Evolutionary conservation across 2,113 vertebrate species (phyloP).

Genomic region (Brienomyrus longianalis): DNA sequence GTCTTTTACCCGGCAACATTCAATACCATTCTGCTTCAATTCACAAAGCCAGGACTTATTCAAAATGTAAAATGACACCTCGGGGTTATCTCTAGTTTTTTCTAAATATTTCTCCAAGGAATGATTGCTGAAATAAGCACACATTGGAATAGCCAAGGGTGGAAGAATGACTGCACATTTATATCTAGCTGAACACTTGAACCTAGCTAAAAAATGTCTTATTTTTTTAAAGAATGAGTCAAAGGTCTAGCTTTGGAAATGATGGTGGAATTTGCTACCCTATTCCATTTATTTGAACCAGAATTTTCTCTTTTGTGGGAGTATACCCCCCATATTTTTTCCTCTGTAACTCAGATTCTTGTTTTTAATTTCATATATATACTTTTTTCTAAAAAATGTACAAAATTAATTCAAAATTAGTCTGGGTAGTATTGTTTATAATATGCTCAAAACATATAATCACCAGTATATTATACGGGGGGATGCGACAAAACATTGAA

Average conservation of each 20-base stretch:
- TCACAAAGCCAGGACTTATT: neutral
- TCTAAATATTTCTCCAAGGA: neutral
- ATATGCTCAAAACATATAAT: neutral
- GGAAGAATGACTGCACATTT: neutral
- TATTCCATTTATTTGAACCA: neutral
- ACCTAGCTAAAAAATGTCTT: neutral
- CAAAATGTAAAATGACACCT: conserved; percentile 1
- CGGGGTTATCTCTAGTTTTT: neutral
- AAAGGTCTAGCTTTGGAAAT: neutral
- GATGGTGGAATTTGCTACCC: neutral
- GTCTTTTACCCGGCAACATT: neutral
- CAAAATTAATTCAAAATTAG: neutral
- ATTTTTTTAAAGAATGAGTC: neutral
- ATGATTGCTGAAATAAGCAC: neutral
- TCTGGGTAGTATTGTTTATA: neutral
- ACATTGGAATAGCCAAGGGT: neutral
- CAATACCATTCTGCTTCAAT: neutral
- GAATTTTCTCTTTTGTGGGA: neutral
- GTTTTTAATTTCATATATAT: neutral
- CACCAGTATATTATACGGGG: neutral
- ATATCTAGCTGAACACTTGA: neutral
- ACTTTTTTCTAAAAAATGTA: neutral
- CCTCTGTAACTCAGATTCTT: neutral
- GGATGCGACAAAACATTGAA: neutral
- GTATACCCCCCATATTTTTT: neutral